A percentile compares a stretch with the other conserved stretches of the same genome.
Evolutionary conservation across 2,797 vertebrate genomes (phyloP).

Genomic region (Scolopax rusticola): DNA sequence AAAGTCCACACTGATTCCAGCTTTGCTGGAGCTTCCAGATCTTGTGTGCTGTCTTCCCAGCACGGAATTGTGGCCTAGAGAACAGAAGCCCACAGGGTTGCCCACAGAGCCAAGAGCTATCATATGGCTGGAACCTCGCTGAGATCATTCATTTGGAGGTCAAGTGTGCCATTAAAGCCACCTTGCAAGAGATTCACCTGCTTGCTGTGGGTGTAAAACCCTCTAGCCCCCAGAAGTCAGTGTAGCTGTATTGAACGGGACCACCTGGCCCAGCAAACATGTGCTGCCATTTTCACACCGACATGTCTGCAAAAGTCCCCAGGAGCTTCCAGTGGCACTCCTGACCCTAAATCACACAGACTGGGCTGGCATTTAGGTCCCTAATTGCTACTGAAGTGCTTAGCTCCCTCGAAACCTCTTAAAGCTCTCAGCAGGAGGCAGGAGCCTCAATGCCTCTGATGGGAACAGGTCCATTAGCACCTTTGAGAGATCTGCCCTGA

Average conservation of each 20-base stretch:
- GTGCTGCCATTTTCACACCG: not conserved
- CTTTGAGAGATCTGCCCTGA: accelerated
- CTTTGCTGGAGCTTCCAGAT: not conserved
- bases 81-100: not conserved
- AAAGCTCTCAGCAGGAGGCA: no score
- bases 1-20: not conserved
- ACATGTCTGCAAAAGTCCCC: accelerated
- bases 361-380: no score
- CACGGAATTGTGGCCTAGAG: not conserved
- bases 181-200: not conserved
- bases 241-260: accelerated
- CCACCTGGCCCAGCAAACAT: accelerated
- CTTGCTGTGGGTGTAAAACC: accelerated
- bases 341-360: not conserved
- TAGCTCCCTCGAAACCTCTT: not conserved
- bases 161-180: not conserved
- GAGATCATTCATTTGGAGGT: not conserved
- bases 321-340: accelerated
- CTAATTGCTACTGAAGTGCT: not conserved
- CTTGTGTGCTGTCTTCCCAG: not conserved
- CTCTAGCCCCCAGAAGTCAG: not conserved
- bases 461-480: accelerated
- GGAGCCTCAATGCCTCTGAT: not conserved
- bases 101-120: not conserved
- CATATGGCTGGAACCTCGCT: accelerated